Evolutionary conservation across 2,797 vertebrate species (phyloP), one percentile per base, ranked within the genome.

Genomic region (Chanos chanos): DNA sequence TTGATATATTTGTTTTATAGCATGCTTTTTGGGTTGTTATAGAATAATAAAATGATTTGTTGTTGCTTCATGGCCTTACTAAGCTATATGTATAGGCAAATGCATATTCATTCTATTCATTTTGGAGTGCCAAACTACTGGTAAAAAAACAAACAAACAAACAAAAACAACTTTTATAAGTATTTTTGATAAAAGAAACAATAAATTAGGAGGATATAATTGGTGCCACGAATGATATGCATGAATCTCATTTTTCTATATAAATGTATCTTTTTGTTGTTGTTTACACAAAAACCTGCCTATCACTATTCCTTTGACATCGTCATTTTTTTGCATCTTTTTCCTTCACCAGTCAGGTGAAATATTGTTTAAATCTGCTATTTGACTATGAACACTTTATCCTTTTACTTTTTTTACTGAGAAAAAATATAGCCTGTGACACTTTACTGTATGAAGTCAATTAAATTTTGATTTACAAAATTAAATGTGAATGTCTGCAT

Each of bases 21-120:
- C 87, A 90, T 90, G 88, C 78, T 71, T 70, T 75, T 75, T 68
- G 75, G 82, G 65, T 68, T 77, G 69, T 52, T 65, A 43, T 65
- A 67, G 58, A 75, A 54, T 37, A 61, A 68, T 60, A 61, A 80
- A 74, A 77, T 76, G 76, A 84, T 84, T 81, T 78, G 71, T 76
- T 70, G 69, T 73, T 49, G 21, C 61, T 19, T 13, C 66, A 71
- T 49, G 66, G 50, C 75, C 81, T 81, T 84, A 79, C 40, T 65
- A 73, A 45, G 54, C 53, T 56, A 66, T 52, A 67, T 63, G 55
- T 67, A 76, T 66, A 75, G 27, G 31, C 59, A 55, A 50, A 56
- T 54, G 24, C 48, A 68, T 54, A 66, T 53, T 53, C 53, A 44
- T 27, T 44, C 13, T 39, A 22, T 22, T 64, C 24, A 37, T 53